Base-by-base conservation (phyloP, 2,113 vertebrate genomes). In the Pedionomus torquatus region DNA sequence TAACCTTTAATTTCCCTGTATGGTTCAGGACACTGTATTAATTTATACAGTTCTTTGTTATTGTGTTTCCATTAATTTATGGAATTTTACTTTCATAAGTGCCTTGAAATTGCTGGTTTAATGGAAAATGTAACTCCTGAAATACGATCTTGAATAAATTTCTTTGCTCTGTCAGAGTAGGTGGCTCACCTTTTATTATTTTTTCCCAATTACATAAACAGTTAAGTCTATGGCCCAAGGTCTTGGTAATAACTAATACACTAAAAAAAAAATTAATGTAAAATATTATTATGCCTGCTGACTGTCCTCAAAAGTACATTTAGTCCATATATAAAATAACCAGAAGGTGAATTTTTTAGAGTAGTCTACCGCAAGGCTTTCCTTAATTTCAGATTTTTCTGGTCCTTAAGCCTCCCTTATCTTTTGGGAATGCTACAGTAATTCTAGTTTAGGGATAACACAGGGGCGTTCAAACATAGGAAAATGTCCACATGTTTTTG, bases 41-140 rank as follows among this genome's bases (percentile, higher is more conserved):
- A 92, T 95, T 96, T 91, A 91, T 77, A 39, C 9, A 58, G 41
- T 77, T 77, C 31, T 90, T 88, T 90, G n/a, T 91, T 95, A 90
- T 14, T 33, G 12, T 44, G 10, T 69, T 87, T 84, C 33, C 39
- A 71, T 57, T 85, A 85, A 77, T 91, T 93, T 89, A 81, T 77
- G 26, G 70, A 81, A 57, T 37, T 77, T 21, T 63, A n/a, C 35
- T 91, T 88, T 83, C 44, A 10, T 90, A 94, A 94, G 23, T 85
- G 68, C 33, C 28, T 86, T 80, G 63, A 91, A 74, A 93, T 88
- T 66, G 17, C 52, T 61, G 91, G 14, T 84, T 96, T 92, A 77
- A 77, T 83, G n/a, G 66, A 87, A 94, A 93, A 69, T 35, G 4
- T 64, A 91, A 72, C 17, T 71, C n/a, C 57, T 83, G 82, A 90